Percentiles rank a stretch among this genome's conserved stretches.
phyloP scores from a whole-genome alignment of 2,888 invertebrate species.

The Harpalus rubripes region DNA sequence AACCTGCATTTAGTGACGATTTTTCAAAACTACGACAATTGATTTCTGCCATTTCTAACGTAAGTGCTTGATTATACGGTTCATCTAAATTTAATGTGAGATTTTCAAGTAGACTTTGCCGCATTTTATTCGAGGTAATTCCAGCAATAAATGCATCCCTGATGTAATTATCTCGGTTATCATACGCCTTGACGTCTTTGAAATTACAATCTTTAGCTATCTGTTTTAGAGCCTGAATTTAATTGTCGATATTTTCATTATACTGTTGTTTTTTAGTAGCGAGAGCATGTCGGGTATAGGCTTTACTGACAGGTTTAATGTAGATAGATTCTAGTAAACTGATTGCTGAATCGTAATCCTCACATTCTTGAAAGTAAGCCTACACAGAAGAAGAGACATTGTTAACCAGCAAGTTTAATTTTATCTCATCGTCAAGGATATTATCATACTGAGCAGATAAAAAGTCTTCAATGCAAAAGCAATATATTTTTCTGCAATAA shows the following conservation, averaged over 20 bases:
- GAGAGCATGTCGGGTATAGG: conserved; percentile 1
- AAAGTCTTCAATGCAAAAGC: background rate
- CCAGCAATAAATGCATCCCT: conserved; percentile 26
- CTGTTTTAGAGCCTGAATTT: background rate
- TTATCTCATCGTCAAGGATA: background rate
- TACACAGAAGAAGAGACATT: background rate
- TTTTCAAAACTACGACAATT: conserved; percentile 2
- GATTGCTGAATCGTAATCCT: conserved; percentile 6
- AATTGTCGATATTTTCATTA: background rate
- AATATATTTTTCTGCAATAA: no score
- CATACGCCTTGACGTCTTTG: conserved; percentile 11
- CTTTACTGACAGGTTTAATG: background rate
- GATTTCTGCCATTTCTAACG: background rate
- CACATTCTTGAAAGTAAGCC: background rate
- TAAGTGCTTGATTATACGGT: background rate
- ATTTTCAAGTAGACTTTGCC: conserved; percentile 7
- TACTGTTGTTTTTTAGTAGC: conserved; percentile 7
- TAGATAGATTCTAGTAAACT: background rate
- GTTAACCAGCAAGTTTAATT: no score
- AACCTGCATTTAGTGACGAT: background rate
- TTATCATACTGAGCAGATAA: background rate
- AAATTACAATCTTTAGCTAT: conserved; percentile 6
- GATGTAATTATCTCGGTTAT: background rate
- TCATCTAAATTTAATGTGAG: background rate
- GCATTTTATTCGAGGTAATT: conserved; percentile 3